A percentile compares a stretch with the other conserved stretches of the same genome.
Conservation (phyloP, 2,888 invertebrate species). For the Ceriagrion tenellum region DNA sequence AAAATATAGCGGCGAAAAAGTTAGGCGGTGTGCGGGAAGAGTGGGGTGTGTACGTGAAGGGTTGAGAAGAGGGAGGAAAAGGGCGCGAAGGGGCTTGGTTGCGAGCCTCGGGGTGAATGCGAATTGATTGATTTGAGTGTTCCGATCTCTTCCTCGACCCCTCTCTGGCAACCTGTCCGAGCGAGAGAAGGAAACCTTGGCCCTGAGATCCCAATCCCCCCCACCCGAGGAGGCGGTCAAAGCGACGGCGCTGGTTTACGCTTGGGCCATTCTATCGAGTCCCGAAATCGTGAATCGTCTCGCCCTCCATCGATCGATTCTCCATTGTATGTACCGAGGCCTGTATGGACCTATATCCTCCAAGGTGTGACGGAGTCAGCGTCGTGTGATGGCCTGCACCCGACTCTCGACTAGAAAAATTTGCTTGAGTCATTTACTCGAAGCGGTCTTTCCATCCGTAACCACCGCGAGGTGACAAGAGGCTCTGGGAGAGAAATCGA, state of each 20-base stretch:
- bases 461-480: neutral
- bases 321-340: neutral
- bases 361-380: neutral
- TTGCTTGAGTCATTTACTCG: neutral
- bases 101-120: slow-evolving; percentile 2
- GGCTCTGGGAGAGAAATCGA: neutral
- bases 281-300: neutral
- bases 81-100: neutral
- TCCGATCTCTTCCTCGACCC: neutral
- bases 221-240: neutral
- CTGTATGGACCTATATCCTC: neutral
- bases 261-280: neutral
- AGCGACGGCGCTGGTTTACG: neutral
- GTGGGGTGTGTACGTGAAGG: neutral
- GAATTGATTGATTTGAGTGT: slow-evolving; percentile 49
- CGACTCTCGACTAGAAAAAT: neutral
- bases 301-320: neutral
- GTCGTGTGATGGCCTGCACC: neutral
- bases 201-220: neutral
- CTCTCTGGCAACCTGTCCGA: neutral
- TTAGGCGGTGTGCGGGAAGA: neutral
- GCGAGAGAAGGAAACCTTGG: too few relatives aligned
- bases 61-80: neutral
- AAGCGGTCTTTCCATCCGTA: neutral
- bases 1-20: neutral